Conservation (phyloP, 2,888 invertebrate species). For the Hypena proboscidalis region DNA sequence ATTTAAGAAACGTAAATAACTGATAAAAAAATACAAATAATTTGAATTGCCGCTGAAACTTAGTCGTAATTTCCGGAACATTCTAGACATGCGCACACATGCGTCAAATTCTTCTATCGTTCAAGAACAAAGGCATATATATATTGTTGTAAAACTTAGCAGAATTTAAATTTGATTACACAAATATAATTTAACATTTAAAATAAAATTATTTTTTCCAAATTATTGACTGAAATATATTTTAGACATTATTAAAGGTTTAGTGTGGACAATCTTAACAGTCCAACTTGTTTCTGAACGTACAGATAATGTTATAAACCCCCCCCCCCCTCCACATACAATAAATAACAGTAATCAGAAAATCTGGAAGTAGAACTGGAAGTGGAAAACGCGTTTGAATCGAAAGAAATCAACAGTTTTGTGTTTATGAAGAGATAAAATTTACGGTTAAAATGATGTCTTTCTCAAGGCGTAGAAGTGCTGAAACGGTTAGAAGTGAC, state of each 20-base stretch:
- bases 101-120: slow-evolving; percentile 20
- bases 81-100: slow-evolving; percentile 29
- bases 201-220: too few species aligned
- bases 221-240: too few species aligned
- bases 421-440: slow-evolving; percentile 3
- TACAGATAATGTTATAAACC: background rate
- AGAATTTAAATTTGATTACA: too few species aligned
- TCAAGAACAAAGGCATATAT: slow-evolving; percentile 16
- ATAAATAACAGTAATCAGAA: background rate
- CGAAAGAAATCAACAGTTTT: background rate
- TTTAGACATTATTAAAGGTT: too few species aligned
- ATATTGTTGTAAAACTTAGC: too few species aligned
- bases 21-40: too few species aligned
- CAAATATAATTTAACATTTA: too few species aligned
- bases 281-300: slow-evolving; percentile 2
- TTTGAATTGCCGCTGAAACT: too few species aligned
- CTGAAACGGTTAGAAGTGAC: too few species aligned
- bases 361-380: too few species aligned
- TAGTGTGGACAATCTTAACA: too few species aligned
- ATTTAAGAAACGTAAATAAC: too few species aligned
- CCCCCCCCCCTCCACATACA: background rate
- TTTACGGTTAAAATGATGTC: slow-evolving; percentile 22
- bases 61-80: slow-evolving; percentile 50
- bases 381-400: slow-evolving; percentile 1
- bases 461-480: slow-evolving; percentile 18